A percentile compares a stretch with the other conserved stretches of the same genome.
Evolutionary conservation across 2,888 invertebrate species (phyloP).

Genomic region (Diadegma fenestrale): DNA sequence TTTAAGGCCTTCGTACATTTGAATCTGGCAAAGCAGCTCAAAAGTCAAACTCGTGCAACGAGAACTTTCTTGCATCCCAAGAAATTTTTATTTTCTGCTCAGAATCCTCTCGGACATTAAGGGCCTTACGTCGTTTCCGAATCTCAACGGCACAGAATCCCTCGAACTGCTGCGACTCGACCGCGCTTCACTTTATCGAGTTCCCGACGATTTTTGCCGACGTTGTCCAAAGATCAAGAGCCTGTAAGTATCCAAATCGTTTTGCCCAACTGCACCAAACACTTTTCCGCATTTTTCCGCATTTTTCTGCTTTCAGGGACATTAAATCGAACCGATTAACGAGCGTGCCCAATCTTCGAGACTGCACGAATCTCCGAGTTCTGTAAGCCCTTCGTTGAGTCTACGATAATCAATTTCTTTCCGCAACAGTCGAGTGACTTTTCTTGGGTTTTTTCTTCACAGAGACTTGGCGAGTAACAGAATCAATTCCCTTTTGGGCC

Average conservation of each 20-base stretch:
- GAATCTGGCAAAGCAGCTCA: not conserved
- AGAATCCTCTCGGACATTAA: conserved; percentile 95
- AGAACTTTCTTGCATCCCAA: not conserved
- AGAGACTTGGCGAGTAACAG: conserved; percentile 96
- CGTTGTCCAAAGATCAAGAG: conserved; percentile 92
- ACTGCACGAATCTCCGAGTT: conserved; percentile 93
- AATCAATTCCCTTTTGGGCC: conserved; percentile 90
- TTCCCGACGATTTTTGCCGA: conserved; percentile 91
- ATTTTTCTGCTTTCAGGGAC: conserved; percentile 88
- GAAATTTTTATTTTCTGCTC: conserved; percentile 65
- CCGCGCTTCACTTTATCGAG: conserved; percentile 90
- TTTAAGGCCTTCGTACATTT: not conserved
- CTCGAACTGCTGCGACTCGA: conserved; percentile 94
- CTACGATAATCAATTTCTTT: not conserved
- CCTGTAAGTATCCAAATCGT: conserved; percentile 89
- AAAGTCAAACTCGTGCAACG: not conserved
- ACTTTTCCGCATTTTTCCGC: not conserved
- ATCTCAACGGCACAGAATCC: conserved; percentile 91
- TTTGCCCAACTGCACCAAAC: not conserved
- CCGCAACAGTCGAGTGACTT: not conserved
- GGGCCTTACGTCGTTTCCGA: conserved; percentile 92
- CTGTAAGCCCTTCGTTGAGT: conserved; percentile 88
- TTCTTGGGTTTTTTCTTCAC: conserved; percentile 64
- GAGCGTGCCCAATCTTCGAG: conserved; percentile 90
- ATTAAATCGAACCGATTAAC: conserved; percentile 93